Evolutionary conservation across 35 echinoderm and acorn worm species (phyloP).

Genomic region (Lytechinus variegatus): DNA sequence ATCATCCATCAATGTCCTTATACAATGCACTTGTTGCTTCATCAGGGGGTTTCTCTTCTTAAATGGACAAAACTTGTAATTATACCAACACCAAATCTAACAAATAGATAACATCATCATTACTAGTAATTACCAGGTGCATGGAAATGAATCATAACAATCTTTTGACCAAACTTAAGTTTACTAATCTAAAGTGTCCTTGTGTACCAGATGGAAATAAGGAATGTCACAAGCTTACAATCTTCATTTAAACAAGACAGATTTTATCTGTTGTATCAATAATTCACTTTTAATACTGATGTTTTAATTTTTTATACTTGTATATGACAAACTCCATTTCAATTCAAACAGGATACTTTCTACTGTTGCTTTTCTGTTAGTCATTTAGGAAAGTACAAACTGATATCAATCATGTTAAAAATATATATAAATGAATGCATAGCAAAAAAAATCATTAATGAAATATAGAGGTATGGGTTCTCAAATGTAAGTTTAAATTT

Average conservation of each 20-base stretch:
- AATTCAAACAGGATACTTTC: no score
- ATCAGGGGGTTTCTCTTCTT: background rate
- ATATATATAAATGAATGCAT: no score
- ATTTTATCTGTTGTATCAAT: no score
- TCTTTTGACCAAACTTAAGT: background rate
- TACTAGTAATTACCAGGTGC: background rate
- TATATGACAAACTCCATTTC: no score
- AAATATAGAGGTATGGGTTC: no score
- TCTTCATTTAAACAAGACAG: background rate
- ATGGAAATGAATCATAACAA: background rate
- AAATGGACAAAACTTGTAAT: background rate
- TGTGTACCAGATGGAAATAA: background rate
- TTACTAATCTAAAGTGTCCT: background rate
- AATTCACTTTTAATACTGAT: no score
- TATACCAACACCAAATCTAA: background rate
- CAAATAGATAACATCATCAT: background rate
- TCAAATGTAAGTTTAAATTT: no score
- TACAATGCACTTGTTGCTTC: background rate
- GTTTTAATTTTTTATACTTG: no score
- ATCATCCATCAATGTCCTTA: background rate
- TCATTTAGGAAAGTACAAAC: no score
- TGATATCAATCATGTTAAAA: no score
- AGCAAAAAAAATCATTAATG: no score
- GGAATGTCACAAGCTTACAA: background rate
- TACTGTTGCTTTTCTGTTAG: no score